These are phyloP conservation scores for Rhea pennata DNA, from an alignment of 2,113 vertebrate genomes.

Conservation along the genomic window DNA sequence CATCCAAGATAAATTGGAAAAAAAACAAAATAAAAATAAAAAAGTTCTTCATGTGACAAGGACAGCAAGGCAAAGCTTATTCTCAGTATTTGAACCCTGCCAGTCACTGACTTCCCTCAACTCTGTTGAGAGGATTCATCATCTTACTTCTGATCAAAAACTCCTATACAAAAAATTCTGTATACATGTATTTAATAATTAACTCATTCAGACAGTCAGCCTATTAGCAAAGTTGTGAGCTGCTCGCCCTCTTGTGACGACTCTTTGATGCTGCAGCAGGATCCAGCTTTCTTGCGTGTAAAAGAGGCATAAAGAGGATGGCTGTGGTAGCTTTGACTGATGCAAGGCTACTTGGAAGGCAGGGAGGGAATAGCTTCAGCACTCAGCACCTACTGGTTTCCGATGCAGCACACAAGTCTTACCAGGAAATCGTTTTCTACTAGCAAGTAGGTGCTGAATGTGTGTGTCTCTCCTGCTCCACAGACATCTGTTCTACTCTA, in stretches of 20 bases:
- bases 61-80: not conserved
- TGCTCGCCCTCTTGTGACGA: not conserved
- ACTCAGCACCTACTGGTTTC: too few species aligned
- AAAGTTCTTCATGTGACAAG: not conserved
- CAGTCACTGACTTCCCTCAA: not conserved
- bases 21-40: not conserved
- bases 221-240: not conserved
- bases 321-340: not conserved
- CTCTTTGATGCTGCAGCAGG: not conserved
- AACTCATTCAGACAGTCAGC: too few species aligned
- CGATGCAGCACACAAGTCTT: too few species aligned
- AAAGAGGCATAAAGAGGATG: too few species aligned
- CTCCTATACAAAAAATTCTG: not conserved
- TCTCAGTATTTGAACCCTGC: not conserved
- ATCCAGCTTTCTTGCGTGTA: not conserved
- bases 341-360: not conserved
- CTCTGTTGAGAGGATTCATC: not conserved
- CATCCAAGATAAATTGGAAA: not conserved
- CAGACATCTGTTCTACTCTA: too few species aligned
- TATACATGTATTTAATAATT: too few species aligned
- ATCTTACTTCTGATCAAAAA: not conserved
- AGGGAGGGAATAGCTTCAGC: not conserved
- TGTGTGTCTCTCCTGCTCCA: too few species aligned
- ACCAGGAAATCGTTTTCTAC: too few species aligned
- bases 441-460: too few species aligned